A percentile compares a stretch with the other conserved stretches of the same genome.
phyloP scores from a whole-genome alignment of 2,888 invertebrate species.

The Lithophane leautieri region DNA sequence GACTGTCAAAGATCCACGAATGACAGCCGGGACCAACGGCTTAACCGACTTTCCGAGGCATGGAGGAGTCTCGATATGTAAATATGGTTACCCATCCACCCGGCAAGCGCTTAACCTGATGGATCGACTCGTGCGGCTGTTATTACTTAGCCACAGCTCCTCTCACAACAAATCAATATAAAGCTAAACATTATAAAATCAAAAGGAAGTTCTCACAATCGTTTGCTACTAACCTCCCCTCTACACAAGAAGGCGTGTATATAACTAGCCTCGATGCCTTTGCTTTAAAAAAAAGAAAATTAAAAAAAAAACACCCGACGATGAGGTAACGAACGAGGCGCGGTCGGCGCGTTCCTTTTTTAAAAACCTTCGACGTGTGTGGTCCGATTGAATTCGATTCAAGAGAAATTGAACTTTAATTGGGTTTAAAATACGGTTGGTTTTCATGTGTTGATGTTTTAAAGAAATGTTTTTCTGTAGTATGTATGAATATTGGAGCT shows the following conservation, averaged over 20 bases:
- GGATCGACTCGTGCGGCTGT: too few relatives aligned
- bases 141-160: too few relatives aligned
- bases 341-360: slow-evolving; percentile 89
- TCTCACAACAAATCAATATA: slow-evolving; percentile 21
- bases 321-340: slow-evolving; percentile 90
- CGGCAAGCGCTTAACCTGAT: too few relatives aligned
- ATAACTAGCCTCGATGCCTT: slow-evolving; percentile 84
- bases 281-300: slow-evolving; percentile 79
- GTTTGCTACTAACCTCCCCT: slow-evolving; percentile 67
- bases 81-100: too few relatives aligned
- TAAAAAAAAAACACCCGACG: slow-evolving; percentile 84
- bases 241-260: slow-evolving; percentile 81
- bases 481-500: slow-evolving; percentile 60
- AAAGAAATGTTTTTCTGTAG: slow-evolving; percentile 53
- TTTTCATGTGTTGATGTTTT: slow-evolving; percentile 25
- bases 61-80: too few relatives aligned
- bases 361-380: slow-evolving; percentile 88
- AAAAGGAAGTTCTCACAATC: slow-evolving; percentile 62
- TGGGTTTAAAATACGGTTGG: fast-evolving
- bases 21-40: too few relatives aligned
- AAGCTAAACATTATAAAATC: slow-evolving; percentile 60
- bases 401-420: slow-evolving; percentile 15
- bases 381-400: slow-evolving; percentile 74
- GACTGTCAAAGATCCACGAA: too few relatives aligned
- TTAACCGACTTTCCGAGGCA: too few relatives aligned